Base-by-base conservation (phyloP, 2,797 vertebrate species). In the Anguilla megastoma region DNA sequence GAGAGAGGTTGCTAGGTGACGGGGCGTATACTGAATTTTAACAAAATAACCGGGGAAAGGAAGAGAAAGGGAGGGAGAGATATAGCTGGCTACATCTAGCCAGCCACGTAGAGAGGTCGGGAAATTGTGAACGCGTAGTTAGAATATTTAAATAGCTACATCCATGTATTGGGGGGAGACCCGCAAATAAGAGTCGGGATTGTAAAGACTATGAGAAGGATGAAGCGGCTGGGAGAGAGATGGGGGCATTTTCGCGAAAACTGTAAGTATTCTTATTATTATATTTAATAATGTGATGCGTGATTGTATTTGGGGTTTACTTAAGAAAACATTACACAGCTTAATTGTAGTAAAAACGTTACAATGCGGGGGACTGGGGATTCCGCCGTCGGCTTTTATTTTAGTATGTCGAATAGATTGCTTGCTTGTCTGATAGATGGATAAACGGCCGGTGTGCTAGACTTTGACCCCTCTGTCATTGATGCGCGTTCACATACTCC, bases 1-100 rank as follows among this genome's bases (percentile, higher is more conserved):
- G 91, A 79, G 90, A 63, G 91, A 88, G 92, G 95, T 96, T 96
- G 95, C 95, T 95, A 96, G 94, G 96, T 94, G 95, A 96, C 95
- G 93, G 94, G 94, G 95, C 95, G 94, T 96, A 96, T 96, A 96
- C 94, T 95, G 96, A 96, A 96, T 96, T 95, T 95, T 96, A 96
- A 96, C 95, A 93, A 94, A 95, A 94, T 94, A 94, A 94, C 89
- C 90, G 90, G 93, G 91, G 88, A 90, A 89, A 84, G 58, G 4
- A 92, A 90, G 86, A 85, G 66, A 30, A 83, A 84, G 60, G 86
- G 76, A 85, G 87, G 74, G 91, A 89, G 89, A 90, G 87, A 86
- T 87, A 52, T 83, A 88, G 90, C 60, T 54, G 89, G 91, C 91
- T 91, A 92, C 90, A 91, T 91, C 88, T 91, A 92, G 89, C 87